Percentiles rank a stretch among this genome's conserved stretches.
Conservation (phyloP, 2,888 invertebrate genomes). For the Drosophila paranaensis region DNA sequence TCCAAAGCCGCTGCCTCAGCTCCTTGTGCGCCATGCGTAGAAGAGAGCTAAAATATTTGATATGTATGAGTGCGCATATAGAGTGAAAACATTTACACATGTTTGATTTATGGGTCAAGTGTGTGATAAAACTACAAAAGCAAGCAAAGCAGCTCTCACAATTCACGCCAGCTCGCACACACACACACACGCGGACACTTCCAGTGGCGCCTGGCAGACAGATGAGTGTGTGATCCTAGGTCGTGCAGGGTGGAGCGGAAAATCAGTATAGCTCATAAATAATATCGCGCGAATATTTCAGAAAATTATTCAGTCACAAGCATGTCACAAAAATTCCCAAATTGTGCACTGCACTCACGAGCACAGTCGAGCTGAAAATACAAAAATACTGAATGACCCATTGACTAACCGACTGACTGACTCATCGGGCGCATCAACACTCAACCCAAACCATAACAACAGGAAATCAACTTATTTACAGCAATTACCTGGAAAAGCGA, state of each 20-base stretch:
- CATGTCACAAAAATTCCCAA: conserved; percentile 42
- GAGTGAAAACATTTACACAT: conserved; percentile 79
- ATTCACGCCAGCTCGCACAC: neutral
- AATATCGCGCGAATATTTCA: conserved; percentile 61
- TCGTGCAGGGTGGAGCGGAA: conserved; percentile 1
- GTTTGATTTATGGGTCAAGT: conserved; percentile 80
- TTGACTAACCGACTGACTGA: neutral
- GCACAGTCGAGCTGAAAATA: neutral
- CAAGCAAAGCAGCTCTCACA: conserved; percentile 37
- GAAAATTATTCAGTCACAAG: conserved; percentile 69
- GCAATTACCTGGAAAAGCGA: neutral
- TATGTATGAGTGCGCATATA: conserved; percentile 76
- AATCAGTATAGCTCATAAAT: conserved; percentile 78
- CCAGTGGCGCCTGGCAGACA: conserved; percentile 29
- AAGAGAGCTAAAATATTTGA: conserved; percentile 69
- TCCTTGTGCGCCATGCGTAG: conserved; percentile 54
- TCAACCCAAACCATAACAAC: neutral
- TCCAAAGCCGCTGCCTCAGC: conserved; percentile 29
- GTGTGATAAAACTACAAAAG: conserved; percentile 79
- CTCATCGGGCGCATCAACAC: neutral
- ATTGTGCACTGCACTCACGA: conserved; percentile 3
- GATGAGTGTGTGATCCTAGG: conserved; percentile 21
- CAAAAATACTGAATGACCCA: neutral
- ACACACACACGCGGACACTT: neutral
- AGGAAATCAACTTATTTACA: neutral